Evolutionary conservation across 2,797 vertebrate species (phyloP), one percentile per base, ranked within the genome.

Genomic region (Eulemur rubriventer): DNA sequence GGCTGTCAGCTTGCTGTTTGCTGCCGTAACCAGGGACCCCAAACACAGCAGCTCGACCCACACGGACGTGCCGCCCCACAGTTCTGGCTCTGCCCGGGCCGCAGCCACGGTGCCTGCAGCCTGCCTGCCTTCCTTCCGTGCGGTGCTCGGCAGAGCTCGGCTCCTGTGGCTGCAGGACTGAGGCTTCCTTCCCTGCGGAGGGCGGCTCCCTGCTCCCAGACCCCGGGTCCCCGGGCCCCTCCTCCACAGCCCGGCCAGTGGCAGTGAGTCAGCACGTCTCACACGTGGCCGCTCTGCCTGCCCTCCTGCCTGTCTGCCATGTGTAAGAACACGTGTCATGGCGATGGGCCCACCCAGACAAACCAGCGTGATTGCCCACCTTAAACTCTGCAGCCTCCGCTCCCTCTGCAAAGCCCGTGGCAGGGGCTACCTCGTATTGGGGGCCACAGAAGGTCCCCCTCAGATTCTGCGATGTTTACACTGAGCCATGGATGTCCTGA

Each of bases 251-350:
- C 69, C 52, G 79, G 30, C 38, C 35, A 20, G 20, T 6, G 1
- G 5, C 11, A 13, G 4, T 0, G 0, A 0, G 11, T 8, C 0
- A 14, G 59, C 2, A 18, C 12, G 4, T n/a, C 50, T 0, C 11
- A 0, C 3, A 0, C 4, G 14, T 0, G 30, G 18, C 30, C 24
- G 1, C 33, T 30, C 70, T 17, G 14, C 52, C n/a, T 30, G 12
- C 18, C 33, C 72, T 8, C 48, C 50, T 8, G 14, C 18, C 28
- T 48, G 26, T 50, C 72, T 85, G 26, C 63, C 16, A 30, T 6
- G 6, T 63, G 13, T 35, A 3, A 12, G 55, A 7, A 4, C 46
- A 55, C 28, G 9, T 1, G 7, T 28, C 35, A 7, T 0, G 16
- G 10, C 0, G 11, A 2, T 8, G 48, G 24, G 38, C 35, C 24